Percentiles rank a stretch among this genome's conserved stretches.
Conservation (phyloP, 2,888 invertebrate genomes). For the Hermodice carunculata region DNA sequence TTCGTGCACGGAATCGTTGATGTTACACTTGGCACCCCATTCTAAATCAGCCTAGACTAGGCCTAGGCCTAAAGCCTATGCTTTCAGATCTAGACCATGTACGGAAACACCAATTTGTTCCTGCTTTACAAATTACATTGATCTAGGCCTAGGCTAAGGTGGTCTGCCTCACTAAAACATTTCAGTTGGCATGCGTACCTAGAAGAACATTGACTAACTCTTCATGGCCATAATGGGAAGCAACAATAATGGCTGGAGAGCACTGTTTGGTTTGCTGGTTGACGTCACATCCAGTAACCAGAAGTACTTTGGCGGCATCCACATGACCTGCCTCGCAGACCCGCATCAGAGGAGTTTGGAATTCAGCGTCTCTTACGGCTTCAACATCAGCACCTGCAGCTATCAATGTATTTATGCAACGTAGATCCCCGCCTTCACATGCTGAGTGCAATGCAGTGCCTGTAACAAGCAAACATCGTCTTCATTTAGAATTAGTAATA, state of each 20-base stretch:
- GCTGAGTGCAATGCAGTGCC: conserved; percentile 36
- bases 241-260: conserved; percentile 33
- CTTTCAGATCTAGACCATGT: no score
- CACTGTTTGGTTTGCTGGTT: conserved; percentile 30
- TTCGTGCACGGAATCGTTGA: no score
- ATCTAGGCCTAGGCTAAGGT: no score
- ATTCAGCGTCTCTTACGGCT: conserved; percentile 6
- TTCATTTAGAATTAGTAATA: no score
- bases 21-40: no score
- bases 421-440: conserved; percentile 9
- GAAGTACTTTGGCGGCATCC: conserved; percentile 15
- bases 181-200: no score
- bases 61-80: no score
- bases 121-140: no score
- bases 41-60: no score
- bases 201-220: conserved; percentile 22
- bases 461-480: no score
- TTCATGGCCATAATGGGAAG: conserved; percentile 32
- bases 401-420: conserved; percentile 19
- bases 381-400: conserved; percentile 26
- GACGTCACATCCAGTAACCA: conserved; percentile 28
- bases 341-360: conserved; percentile 35
- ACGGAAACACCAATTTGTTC: no score
- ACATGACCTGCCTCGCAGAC: conserved; percentile 29
- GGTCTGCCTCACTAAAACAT: no score